Base-by-base conservation (phyloP, 2,888 invertebrate species). In the Mythimna loreyi region DNA sequence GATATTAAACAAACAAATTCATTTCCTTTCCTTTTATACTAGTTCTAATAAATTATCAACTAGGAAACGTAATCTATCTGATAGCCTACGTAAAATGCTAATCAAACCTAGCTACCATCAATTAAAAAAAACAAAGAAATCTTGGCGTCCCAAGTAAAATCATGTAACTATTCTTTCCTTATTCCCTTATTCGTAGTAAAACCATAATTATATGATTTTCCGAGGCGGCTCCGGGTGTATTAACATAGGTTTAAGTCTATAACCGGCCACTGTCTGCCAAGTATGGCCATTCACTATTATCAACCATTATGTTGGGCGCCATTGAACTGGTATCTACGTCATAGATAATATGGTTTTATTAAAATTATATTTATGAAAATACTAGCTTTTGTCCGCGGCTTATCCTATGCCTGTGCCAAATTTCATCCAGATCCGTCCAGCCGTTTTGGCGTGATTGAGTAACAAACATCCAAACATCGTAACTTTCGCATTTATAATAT, bases 181-280 rank as follows among this genome's bases (percentile, higher is more conserved):
- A 69, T 74, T 60, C 21, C 61, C 70, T 25, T 75, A 57, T 63
- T 64, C n/a, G 82, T 57, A 70, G 47, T 70, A 75, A 70, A 79
- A 73, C 60, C 62, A 67, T 82, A 82, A 80, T 80, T 68, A 53
- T 72, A 73, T 76, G 23, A 67, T 81, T 67, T 67, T 68, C 65
- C 63, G 61, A 56, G 63, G 36, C 43, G 45, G 40, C 47, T 62
- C 28, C 23, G 53, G n/a, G 23, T 13, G 9, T 45, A 82, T 82
- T 82, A 82, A 40, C 84, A 82, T 82, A 82, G 63, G 45, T 8
- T 84, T 82, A 70, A 72, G 84, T 79, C 80, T 52, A 70, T 67
- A 71, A 56, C 66, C 50, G n/a, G 71, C 64, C 58, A 64, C 58
- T 60, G 72, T 79, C 25, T 19, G 13, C 81, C 65, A 36, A 9